Conservation (phyloP, 2,888 invertebrate genomes). For the Polydrusus tereticollis region DNA sequence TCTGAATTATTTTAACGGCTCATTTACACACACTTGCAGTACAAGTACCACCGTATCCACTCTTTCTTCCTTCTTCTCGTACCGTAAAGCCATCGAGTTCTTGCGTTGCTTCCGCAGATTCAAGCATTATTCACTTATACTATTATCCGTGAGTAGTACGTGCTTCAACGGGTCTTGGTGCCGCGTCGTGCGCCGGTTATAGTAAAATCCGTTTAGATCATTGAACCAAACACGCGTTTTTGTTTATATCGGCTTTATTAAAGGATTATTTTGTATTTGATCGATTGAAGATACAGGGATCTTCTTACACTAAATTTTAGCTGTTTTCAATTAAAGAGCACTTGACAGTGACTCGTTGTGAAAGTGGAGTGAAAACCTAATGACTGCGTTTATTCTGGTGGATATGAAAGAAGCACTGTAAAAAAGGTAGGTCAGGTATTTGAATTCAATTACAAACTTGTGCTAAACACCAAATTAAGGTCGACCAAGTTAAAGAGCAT, state of each 20-base stretch:
- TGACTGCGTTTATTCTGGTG: background rate
- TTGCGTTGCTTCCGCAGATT: conserved; percentile 27
- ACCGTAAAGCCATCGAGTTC: conserved; percentile 10
- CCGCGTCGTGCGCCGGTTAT: conserved; percentile 2
- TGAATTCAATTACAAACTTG: too few species aligned
- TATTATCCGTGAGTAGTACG: conserved; percentile 16
- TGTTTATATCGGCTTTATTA: background rate
- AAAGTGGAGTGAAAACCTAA: conserved; percentile 12
- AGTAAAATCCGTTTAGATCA: conserved; percentile 16
- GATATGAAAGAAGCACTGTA: background rate
- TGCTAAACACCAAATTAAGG: background rate
- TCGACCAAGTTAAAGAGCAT: too few species aligned
- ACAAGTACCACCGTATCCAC: conserved; percentile 18
- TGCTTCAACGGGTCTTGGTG: conserved; percentile 23
- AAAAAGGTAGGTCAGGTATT: background rate
- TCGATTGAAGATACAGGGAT: too few species aligned
- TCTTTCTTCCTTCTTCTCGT: conserved; percentile 43
- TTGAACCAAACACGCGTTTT: conserved; percentile 1
- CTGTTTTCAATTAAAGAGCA: too few species aligned
- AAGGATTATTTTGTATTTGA: too few species aligned
- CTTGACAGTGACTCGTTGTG: background rate
- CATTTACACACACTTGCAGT: conserved; percentile 1
- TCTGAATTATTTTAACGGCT: too few species aligned
- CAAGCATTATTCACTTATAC: conserved; percentile 25
- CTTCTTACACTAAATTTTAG: too few species aligned